Percentiles rank a stretch among this genome's conserved stretches.
Evolutionary conservation across 2,113 vertebrate genomes (phyloP).

Genomic region (Dicaeum eximium): DNA sequence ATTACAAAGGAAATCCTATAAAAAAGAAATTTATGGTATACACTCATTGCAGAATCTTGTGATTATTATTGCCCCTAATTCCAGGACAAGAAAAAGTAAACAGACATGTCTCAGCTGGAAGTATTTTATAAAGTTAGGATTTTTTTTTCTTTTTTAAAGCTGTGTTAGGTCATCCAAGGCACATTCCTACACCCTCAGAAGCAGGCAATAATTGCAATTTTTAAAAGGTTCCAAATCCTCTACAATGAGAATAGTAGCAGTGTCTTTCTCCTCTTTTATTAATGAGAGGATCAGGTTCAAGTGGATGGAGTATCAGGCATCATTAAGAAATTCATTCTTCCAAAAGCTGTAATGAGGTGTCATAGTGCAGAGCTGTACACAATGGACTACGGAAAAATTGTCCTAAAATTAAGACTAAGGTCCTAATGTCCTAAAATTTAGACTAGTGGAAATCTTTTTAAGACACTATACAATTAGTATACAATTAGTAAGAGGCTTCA

Average conservation of each 20-base stretch:
- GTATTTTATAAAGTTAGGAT: background rate
- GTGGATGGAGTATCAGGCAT: background rate
- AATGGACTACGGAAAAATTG: background rate
- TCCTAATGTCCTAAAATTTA: no score
- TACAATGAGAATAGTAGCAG: background rate
- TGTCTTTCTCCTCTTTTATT: background rate
- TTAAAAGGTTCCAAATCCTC: background rate
- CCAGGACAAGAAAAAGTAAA: background rate
- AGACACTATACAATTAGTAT: background rate
- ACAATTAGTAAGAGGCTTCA: no score
- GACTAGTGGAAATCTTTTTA: background rate
- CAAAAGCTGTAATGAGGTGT: background rate
- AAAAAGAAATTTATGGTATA: background rate
- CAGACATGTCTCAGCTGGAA: background rate
- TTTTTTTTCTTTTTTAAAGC: background rate
- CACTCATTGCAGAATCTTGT: background rate
- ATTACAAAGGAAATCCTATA: background rate
- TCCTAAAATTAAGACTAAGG: background rate
- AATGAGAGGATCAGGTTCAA: background rate
- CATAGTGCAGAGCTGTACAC: background rate
- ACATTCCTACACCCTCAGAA: background rate
- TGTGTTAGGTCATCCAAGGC: background rate
- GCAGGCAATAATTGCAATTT: background rate
- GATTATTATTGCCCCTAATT: background rate
- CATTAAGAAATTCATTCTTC: background rate